Base-by-base conservation (phyloP, 2,113 vertebrate species). In the Physeter macrocephalus region DNA sequence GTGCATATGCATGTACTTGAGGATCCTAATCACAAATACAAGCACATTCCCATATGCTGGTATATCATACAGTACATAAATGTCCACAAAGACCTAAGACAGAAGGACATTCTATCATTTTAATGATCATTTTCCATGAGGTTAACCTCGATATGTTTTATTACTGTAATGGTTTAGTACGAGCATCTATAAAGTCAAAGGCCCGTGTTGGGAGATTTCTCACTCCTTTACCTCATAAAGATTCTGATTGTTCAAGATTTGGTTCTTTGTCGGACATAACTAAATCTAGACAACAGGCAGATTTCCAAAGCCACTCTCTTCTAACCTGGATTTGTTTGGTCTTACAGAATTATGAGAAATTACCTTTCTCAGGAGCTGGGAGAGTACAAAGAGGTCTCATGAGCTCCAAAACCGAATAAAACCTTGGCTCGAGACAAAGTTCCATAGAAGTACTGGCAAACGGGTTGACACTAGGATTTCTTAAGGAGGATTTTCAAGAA, bases 351-450 rank as follows among this genome's bases (percentile, higher is more conserved):
- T 57, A 75, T 3, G n/a, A 88, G 81, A 72, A 83, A 74, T 94
- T 80, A 61, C 11, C 49, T 95, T 77, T 72, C 29, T 85, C 18
- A 75, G 74, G 34, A 59, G n/a, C n/a, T 71, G 5, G 64, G 77
- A 88, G 77, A 67, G 17, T 49, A 7, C 41, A 95, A 93, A 43
- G n/a, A 49, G 67, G 52, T 69, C 66, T 94, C 29, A 34, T 2
- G 67, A 71, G 23, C 75, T 95, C 31, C 36, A 5, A 78, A 94
- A 89, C 23, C 27, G 93, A 93, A 77, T 31, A 80, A 90, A 94
- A 67, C 25, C 49, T 43, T 81, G 72, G 85, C n/a, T 80, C 72
- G 39, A 67, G 67, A 91, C 27, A 27, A 62, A 57, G 1, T 74
- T 84, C 46, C 21, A 23, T 0, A 23, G 64, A 61, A 72, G 20